Base-by-base conservation (phyloP, 2,888 invertebrate species). In the Stictocephala bisonia region DNA sequence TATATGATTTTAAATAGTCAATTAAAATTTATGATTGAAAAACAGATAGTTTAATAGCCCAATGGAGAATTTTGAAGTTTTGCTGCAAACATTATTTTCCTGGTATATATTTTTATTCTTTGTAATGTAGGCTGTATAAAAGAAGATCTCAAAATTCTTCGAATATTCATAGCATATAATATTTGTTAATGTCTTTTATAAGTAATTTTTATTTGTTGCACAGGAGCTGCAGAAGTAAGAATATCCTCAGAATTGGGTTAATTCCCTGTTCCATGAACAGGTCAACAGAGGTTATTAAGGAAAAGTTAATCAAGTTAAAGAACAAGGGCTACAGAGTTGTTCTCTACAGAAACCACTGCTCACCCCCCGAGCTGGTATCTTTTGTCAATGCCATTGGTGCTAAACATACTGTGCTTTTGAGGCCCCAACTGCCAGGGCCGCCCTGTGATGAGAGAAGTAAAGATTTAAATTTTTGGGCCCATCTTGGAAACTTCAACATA, bases 241-340 rank as follows among this genome's bases (percentile, higher is more conserved):
- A 31, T 2, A 35, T 60, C 15, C 35, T 60, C 60, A 60, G 35
- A 13, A 22, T 60, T 22, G 29, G 31, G 6, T 18, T 60, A 15
- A 22, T 60, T 2, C 60, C 60, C 7, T 60, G 60, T 60, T 35
- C 60, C 6, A 60, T 60, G 60, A 60, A 60, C 18, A 27, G n/a
- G 35, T 35, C 60, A 20, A 13, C 35, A 1, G 29, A 35, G 35
- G 60, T 35, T 22, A 20, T 60, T 3, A 15, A 60, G 22, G 11
- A 35, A 2, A 60, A 60, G 22, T 7, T 60, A 7, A 35, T 18
- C 60, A 60, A 35, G 3, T 22, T 60, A 24, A 29, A 35, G 20
- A 35, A 6, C 15, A 60, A 22, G 13, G 60, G 60, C 40, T 60
- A 60, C 40, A 20, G 35, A 13, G 60, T 60, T 2, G 22, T 60